Conservation (phyloP, 2,888 invertebrate species). For the Villa cingulata region DNA sequence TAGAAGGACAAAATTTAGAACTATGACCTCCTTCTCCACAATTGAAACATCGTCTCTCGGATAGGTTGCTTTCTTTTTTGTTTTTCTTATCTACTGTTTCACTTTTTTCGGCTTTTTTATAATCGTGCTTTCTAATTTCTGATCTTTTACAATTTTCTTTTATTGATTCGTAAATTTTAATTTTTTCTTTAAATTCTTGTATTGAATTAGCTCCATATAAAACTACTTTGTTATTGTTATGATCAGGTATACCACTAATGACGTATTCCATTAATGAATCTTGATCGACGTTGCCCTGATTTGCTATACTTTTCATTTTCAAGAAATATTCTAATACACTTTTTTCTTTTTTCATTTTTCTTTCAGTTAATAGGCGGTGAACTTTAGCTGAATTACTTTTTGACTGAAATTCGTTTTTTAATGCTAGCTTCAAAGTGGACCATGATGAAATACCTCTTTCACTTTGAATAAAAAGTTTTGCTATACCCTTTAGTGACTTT, state of each 20-base stretch:
- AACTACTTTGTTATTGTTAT: conserved; percentile 8
- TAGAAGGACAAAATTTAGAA: too few relatives aligned
- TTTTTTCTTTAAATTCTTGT: conserved; percentile 6
- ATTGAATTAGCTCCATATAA: conserved; percentile 8
- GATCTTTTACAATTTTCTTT: neutral
- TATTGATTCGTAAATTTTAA: conserved; percentile 7
- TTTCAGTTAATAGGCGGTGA: conserved; percentile 7
- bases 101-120: too few relatives aligned
- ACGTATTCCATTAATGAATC: conserved; percentile 10
- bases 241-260: conserved; percentile 8
- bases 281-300: conserved; percentile 7
- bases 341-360: conserved; percentile 9
- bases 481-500: neutral
- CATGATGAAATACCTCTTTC: neutral
- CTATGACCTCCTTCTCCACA: too few relatives aligned
- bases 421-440: neutral
- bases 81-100: too few relatives aligned
- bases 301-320: conserved; percentile 8
- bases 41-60: too few relatives aligned
- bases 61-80: too few relatives aligned
- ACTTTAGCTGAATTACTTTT: conserved; percentile 5
- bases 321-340: conserved; percentile 8
- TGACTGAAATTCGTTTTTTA: neutral
- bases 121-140: too few relatives aligned
- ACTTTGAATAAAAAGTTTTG: neutral